phyloP scores from a whole-genome alignment of 2,888 invertebrate species.

The Drosophila antonietae region DNA sequence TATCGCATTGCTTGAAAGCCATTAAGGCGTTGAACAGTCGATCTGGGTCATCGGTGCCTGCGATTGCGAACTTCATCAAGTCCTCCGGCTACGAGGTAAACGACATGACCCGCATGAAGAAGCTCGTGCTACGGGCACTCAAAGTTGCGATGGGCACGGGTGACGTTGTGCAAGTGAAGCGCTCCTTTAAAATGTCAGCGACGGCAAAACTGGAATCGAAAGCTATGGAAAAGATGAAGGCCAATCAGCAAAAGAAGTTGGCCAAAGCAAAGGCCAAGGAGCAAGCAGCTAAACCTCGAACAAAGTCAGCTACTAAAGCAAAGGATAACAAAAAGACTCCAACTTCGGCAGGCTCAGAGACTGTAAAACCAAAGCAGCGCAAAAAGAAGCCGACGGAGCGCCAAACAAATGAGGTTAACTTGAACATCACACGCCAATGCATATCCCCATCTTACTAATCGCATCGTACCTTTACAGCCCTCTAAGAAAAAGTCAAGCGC shows the following conservation, averaged over 20 bases:
- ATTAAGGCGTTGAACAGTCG: constrained; percentile 19
- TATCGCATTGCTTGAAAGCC: constrained; percentile 3
- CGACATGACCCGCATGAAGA: constrained; percentile 1
- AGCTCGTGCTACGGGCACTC: neutral
- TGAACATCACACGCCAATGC: neutral
- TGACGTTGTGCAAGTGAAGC: constrained; percentile 19
- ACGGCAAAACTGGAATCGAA: neutral
- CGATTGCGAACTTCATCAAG: constrained; percentile 31
- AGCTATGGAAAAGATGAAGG: constrained; percentile 23
- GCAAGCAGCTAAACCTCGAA: neutral
- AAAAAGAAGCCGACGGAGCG: constrained; percentile 12
- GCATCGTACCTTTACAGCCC: neutral
- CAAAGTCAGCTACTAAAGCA: neutral
- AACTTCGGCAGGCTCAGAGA: neutral
- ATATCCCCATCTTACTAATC: neutral
- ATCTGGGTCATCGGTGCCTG: constrained; percentile 31
- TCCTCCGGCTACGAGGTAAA: constrained; percentile 12
- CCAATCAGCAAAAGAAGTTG: constrained; percentile 6
- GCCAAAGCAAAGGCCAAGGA: constrained; percentile 7
- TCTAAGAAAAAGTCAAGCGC: constrained; percentile 5
- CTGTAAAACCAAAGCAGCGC: neutral
- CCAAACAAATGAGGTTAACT: constrained; percentile 16
- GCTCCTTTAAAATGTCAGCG: constrained; percentile 27
- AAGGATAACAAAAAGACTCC: neutral
- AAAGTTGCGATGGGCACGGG: constrained; percentile 18